A percentile compares a stretch with the other conserved stretches of the same genome.
phyloP scores from a whole-genome alignment of 1,140 invertebrate genomes.

The Adoxophyes honmai region DNA sequence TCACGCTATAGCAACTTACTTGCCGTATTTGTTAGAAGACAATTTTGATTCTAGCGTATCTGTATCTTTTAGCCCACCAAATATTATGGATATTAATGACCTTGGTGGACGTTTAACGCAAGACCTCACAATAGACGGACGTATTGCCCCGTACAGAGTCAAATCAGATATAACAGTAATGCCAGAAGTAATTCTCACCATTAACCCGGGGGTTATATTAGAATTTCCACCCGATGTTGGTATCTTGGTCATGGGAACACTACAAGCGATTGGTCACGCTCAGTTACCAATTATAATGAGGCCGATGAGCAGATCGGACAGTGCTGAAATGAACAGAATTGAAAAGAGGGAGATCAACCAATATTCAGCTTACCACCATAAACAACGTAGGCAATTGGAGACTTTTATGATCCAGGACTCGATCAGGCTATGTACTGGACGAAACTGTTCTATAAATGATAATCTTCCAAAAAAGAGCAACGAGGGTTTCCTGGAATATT shows the following conservation, averaged over 20 bases:
- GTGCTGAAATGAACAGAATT: conserved; percentile 66
- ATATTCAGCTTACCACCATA: conserved; percentile 48
- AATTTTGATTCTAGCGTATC: conserved; percentile 87
- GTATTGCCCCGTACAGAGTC: conserved; percentile 88
- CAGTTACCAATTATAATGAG: conserved; percentile 91
- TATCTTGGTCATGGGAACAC: conserved; percentile 94
- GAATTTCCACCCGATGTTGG: conserved; percentile 98
- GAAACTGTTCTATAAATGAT: conserved; percentile 80
- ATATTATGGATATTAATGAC: conserved; percentile 80
- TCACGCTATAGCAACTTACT: conserved; percentile 93
- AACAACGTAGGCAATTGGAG: conserved; percentile 74
- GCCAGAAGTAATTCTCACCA: conserved; percentile 91
- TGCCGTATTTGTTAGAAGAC: conserved; percentile 90
- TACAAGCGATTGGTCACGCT: conserved; percentile 90
- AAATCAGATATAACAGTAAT: conserved; percentile 96
- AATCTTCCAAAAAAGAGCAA: conserved; percentile 73
- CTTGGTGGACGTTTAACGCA: conserved; percentile 91
- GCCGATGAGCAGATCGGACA: conserved; percentile 77
- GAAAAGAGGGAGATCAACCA: conserved; percentile 53
- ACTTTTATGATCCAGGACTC: conserved; percentile 76
- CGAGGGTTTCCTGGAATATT: conserved; percentile 95
- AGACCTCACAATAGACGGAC: conserved; percentile 83
- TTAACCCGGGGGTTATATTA: conserved; percentile 93
- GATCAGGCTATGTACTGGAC: conserved; percentile 85
- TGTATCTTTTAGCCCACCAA: conserved; percentile 78